Conservation (phyloP, 2,113 vertebrate genomes). For the Gallinago media region DNA sequence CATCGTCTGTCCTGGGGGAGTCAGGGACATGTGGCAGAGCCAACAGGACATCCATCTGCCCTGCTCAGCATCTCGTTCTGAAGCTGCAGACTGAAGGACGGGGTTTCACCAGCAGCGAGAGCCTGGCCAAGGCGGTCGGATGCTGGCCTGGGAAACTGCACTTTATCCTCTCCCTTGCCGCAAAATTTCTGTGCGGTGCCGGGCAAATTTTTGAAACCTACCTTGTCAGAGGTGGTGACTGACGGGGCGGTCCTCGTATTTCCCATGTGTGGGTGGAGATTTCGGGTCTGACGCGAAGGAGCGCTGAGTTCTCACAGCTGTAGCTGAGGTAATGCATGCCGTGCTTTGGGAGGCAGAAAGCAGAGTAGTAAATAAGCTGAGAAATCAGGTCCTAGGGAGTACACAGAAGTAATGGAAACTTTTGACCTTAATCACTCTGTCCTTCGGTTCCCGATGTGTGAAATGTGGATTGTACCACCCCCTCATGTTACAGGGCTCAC, state of each 20-base stretch:
- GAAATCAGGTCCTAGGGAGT: conserved; percentile 10
- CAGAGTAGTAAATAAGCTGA: conserved; percentile 16
- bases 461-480: conserved; percentile 48
- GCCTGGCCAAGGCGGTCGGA: background rate
- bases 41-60: background rate
- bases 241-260: background rate
- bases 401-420: conserved; percentile 54
- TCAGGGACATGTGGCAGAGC: background rate
- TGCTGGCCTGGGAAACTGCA: background rate
- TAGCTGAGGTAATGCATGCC: background rate
- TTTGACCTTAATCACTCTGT: conserved; percentile 45
- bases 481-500: conserved; percentile 6
- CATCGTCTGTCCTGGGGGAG: background rate
- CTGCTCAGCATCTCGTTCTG: no score
- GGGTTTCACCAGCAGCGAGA: background rate
- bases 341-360: conserved; percentile 31
- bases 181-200: conserved; percentile 33
- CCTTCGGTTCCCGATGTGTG: conserved; percentile 35
- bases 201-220: conserved; percentile 33
- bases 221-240: background rate
- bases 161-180: background rate
- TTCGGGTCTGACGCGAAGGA: background rate
- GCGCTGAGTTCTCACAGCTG: conserved; percentile 30
- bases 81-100: background rate
- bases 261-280: background rate